Conservation (phyloP, 1,140 invertebrate species). For the Physella acuta region DNA sequence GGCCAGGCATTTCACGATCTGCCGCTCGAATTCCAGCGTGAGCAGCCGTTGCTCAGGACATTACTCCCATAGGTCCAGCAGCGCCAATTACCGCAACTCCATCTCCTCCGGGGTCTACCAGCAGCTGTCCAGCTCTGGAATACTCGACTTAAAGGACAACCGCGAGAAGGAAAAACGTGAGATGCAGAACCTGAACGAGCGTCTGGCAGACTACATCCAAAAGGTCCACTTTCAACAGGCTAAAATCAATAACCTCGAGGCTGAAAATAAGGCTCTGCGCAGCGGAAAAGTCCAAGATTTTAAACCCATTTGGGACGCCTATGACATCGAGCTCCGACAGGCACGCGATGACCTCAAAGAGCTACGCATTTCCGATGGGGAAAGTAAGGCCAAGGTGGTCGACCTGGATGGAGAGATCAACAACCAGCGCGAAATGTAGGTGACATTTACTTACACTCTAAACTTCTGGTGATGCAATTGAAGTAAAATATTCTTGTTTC, state of each 20-base stretch:
- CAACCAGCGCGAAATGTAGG: conserved; percentile 35
- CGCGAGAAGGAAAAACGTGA: conserved; percentile 64
- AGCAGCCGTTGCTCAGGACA: not conserved
- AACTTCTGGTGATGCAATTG: not conserved
- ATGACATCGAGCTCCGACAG: conserved; percentile 41
- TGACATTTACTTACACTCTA: not conserved
- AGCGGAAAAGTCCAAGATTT: conserved; percentile 31
- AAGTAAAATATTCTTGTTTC: not conserved
- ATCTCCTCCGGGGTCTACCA: conserved; percentile 40
- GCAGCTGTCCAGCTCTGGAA: conserved; percentile 52
- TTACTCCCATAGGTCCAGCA: not conserved
- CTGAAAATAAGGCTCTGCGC: conserved; percentile 58
- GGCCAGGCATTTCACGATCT: conserved; percentile 17
- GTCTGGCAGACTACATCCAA: conserved; percentile 64
- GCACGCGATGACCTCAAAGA: conserved; percentile 39
- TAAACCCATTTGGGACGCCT: conserved; percentile 38
- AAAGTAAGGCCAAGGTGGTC: conserved; percentile 34
- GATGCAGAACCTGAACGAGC: conserved; percentile 63
- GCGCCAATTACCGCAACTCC: not conserved
- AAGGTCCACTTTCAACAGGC: conserved; percentile 64
- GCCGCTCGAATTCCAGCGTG: not conserved
- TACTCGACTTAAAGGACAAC: conserved; percentile 55
- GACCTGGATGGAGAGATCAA: conserved; percentile 39
- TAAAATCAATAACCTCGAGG: conserved; percentile 61
- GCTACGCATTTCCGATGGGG: conserved; percentile 37